phyloP scores from a whole-genome alignment of 2,888 invertebrate species.

The Yponomeuta sedellus region DNA sequence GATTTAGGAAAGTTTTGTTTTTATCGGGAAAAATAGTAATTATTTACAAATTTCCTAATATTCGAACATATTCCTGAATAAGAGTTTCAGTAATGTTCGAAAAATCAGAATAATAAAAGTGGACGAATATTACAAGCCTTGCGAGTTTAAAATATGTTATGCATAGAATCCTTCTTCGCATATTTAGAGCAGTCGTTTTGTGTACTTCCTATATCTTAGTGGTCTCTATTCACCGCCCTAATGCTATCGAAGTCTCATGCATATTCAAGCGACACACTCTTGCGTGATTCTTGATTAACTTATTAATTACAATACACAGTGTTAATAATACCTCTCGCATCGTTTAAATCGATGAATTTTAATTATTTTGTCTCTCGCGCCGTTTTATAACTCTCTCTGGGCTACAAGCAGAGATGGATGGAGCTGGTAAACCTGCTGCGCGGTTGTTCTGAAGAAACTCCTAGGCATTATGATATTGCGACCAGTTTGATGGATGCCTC shows the following conservation, averaged over 20 bases:
- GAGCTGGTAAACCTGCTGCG: neutral
- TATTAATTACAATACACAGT: conserved; percentile 12
- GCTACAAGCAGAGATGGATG: neutral
- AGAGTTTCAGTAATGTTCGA: no score
- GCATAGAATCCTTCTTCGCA: neutral
- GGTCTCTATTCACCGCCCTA: neutral
- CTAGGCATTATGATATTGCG: neutral
- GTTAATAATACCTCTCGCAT: neutral
- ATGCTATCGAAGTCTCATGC: conserved; percentile 8
- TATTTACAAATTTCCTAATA: no score
- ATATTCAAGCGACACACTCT: conserved; percentile 6
- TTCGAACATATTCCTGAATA: no score
- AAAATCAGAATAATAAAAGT: no score
- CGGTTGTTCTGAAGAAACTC: neutral
- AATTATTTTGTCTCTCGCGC: neutral
- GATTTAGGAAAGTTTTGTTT: no score
- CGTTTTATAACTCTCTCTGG: neutral
- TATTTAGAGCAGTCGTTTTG: neutral
- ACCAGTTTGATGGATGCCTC: neutral
- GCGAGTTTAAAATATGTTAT: no score
- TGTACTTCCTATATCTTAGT: neutral
- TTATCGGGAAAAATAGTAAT: no score
- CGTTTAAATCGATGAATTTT: conserved; percentile 1
- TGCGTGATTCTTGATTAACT: conserved; percentile 15
- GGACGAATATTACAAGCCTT: no score